phyloP scores from a whole-genome alignment of 2,888 invertebrate species.

The Willowsia nigromaculata region DNA sequence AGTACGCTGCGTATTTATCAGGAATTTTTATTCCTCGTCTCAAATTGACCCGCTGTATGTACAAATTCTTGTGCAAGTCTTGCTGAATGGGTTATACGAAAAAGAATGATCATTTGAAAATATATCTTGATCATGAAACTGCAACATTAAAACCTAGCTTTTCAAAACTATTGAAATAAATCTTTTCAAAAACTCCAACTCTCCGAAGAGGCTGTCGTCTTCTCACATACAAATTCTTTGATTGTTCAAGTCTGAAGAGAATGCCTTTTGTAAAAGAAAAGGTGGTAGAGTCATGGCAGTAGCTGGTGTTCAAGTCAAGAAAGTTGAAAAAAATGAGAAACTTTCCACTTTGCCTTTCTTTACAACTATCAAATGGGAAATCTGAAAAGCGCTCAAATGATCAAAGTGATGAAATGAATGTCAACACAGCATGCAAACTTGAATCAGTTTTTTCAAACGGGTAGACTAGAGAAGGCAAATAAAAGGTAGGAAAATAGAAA shows the following conservation, averaged over 20 bases:
- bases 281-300: too few species aligned
- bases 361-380: conserved; percentile 19
- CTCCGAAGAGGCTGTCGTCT: neutral
- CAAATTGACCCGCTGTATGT: too few species aligned
- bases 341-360: neutral
- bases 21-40: too few species aligned
- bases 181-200: neutral
- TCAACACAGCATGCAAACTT: conserved; percentile 22
- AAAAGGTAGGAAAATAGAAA: neutral
- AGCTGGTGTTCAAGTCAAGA: too few species aligned
- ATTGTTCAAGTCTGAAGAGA: neutral
- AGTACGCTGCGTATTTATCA: too few species aligned
- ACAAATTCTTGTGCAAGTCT: too few species aligned
- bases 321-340: neutral
- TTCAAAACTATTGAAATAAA: neutral
- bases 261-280: neutral
- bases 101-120: too few species aligned
- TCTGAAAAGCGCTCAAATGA: conserved; percentile 17
- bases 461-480: neutral
- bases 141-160: neutral
- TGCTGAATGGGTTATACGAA: too few species aligned
- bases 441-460: neutral
- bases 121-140: too few species aligned
- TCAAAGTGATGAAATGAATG: conserved; percentile 34
- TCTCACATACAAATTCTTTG: neutral